phyloP scores from a whole-genome alignment of 1,140 invertebrate species.

The Papilio xuthus region DNA sequence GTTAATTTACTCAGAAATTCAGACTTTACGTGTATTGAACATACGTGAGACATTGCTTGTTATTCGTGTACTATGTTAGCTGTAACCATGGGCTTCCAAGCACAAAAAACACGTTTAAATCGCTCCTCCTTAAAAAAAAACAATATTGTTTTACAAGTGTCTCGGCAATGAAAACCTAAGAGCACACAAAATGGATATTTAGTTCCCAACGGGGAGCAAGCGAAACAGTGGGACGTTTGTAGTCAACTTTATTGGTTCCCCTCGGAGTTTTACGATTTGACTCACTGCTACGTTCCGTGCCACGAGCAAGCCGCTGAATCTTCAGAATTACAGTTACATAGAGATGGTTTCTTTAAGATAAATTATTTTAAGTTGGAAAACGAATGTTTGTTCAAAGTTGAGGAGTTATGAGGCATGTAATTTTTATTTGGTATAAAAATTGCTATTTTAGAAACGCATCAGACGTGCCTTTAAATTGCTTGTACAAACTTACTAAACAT shows the following conservation, averaged over 20 bases:
- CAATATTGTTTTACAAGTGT: background rate
- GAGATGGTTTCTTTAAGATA: conserved; percentile 12
- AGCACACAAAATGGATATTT: background rate
- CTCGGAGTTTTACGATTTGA: conserved; percentile 24
- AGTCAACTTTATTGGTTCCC: conserved; percentile 13
- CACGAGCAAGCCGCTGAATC: conserved; percentile 2
- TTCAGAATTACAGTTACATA: background rate
- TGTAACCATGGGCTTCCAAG: no score
- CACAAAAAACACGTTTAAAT: no score
- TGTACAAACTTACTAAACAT: background rate
- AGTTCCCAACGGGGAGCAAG: conserved; percentile 10
- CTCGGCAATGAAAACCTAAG: background rate
- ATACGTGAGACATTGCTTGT: no score
- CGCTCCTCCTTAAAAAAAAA: no score
- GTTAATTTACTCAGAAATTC: no score
- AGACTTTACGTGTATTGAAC: no score
- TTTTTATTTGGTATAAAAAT: background rate
- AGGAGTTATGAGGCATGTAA: background rate
- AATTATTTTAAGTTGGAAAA: background rate
- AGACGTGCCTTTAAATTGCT: background rate
- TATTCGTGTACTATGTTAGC: no score
- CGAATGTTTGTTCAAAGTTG: background rate
- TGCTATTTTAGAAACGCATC: background rate
- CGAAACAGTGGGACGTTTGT: conserved; percentile 17
- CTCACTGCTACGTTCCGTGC: background rate